Evolutionary conservation across 2,888 invertebrate genomes (phyloP).

Genomic region (Spatulosminthurus flaviceps): DNA sequence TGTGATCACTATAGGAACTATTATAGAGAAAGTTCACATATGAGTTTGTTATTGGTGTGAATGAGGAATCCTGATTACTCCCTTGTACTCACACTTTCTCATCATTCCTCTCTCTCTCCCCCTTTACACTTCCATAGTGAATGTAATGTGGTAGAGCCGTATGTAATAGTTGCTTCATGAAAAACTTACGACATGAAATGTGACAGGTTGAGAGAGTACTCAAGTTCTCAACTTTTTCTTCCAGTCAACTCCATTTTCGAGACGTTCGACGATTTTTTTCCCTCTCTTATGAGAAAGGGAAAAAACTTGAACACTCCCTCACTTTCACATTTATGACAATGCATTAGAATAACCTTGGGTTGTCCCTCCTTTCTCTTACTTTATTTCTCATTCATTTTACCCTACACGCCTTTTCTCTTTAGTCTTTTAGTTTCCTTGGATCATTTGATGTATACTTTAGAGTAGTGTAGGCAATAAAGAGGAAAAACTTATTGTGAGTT

Average conservation of each 20-base stretch:
- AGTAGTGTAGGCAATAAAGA: too few relatives aligned
- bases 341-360: conserved; percentile 1
- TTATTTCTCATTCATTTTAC: background rate
- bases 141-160: too few relatives aligned
- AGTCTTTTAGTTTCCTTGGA: too few relatives aligned
- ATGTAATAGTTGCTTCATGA: conserved; percentile 30
- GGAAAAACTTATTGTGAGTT: too few relatives aligned
- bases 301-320: conserved; percentile 7
- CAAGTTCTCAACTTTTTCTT: conserved; percentile 29
- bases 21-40: background rate
- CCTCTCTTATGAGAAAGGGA: too few relatives aligned
- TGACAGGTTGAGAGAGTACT: conserved; percentile 44
- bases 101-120: conserved; percentile 12
- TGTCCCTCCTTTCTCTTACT: background rate
- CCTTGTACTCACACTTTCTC: conserved; percentile 21
- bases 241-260: conserved; percentile 9
- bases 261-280: conserved; percentile 8
- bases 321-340: conserved; percentile 14
- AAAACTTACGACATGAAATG: conserved; percentile 41
- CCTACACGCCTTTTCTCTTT: conserved; percentile 13
- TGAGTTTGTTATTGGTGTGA: conserved; percentile 7
- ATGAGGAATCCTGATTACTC: conserved; percentile 33
- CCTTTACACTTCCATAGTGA: background rate
- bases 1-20: background rate
- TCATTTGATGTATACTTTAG: too few relatives aligned